A percentile compares a stretch with the other conserved stretches of the same genome.
Evolutionary conservation across 2,797 vertebrate genomes (phyloP).

Genomic region (Menidia menidia): DNA sequence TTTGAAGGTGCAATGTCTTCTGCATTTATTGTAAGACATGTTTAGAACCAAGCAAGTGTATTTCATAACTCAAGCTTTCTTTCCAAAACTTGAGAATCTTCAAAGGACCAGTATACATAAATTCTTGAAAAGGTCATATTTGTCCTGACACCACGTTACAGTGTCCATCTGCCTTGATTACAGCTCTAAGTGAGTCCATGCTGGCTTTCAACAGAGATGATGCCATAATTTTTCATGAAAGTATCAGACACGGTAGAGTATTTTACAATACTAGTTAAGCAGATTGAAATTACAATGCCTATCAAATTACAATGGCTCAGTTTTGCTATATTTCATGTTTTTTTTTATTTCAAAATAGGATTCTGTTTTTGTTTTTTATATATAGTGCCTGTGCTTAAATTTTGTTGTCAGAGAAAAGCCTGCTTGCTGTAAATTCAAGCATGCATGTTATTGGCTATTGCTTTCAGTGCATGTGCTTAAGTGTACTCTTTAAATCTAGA

Average conservation of each 20-base stretch:
- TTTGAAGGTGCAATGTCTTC: slow-evolving; percentile 11
- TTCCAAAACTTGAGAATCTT: slow-evolving; percentile 12
- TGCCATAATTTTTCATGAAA: slow-evolving; percentile 84
- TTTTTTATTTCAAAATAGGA: slow-evolving; percentile 29
- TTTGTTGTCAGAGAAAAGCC: slow-evolving; percentile 43
- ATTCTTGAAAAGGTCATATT: slow-evolving; percentile 41
- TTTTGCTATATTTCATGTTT: slow-evolving; percentile 29
- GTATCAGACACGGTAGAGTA: slow-evolving; percentile 86
- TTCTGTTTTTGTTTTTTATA: slow-evolving; percentile 27
- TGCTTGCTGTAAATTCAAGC: slow-evolving; percentile 55
- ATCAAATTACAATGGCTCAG: slow-evolving; percentile 31
- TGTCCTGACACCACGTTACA: slow-evolving; percentile 64
- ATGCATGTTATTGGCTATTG: slow-evolving; percentile 60
- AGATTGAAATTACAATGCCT: slow-evolving; percentile 10
- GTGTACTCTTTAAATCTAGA: slow-evolving; percentile 47
- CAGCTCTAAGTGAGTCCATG: slow-evolving; percentile 83
- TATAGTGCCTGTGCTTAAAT: slow-evolving; percentile 52
- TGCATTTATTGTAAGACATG: slow-evolving; percentile 20
- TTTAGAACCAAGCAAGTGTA: slow-evolving; percentile 14
- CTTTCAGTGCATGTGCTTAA: slow-evolving; percentile 76
- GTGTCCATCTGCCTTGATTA: slow-evolving; percentile 82
- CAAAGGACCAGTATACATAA: slow-evolving; percentile 12
- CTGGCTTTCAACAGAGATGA: slow-evolving; percentile 85
- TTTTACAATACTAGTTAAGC: slow-evolving; percentile 64
- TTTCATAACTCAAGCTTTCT: slow-evolving; percentile 17